These are phyloP conservation scores for Benitochromis conjunctus DNA, from an alignment of 2,113 vertebrate species.

Conservation along the genomic window DNA sequence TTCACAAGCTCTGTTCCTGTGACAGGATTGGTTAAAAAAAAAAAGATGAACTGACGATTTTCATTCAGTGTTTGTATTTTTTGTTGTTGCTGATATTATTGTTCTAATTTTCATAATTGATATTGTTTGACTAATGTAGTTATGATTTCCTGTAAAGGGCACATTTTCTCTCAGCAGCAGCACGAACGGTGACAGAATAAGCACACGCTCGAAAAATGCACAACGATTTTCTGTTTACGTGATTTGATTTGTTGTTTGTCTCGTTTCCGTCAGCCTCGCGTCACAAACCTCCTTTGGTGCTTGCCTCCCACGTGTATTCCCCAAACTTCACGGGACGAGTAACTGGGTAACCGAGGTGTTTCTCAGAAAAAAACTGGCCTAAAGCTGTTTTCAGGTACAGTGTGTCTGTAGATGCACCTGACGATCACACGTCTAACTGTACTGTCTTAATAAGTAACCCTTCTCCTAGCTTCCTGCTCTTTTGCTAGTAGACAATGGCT, in stretches of 20 bases:
- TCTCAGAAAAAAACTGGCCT: not conserved
- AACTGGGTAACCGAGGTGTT: not conserved
- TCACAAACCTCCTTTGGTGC: slow-evolving; percentile 47
- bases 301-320: slow-evolving; percentile 10
- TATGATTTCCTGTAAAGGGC: slow-evolving; percentile 75
- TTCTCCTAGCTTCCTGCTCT: not conserved
- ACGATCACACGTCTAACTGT: not conserved
- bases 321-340: not conserved
- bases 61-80: slow-evolving; percentile 67
- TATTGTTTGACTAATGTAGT: slow-evolving; percentile 69
- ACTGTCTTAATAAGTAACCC: slow-evolving; percentile 26
- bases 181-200: slow-evolving; percentile 67
- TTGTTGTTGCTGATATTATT: slow-evolving; percentile 66
- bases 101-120: slow-evolving; percentile 70
- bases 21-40: slow-evolving; percentile 6
- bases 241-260: slow-evolving; percentile 61
- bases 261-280: slow-evolving; percentile 37
- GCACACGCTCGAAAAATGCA: slow-evolving; percentile 74
- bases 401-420: slow-evolving; percentile 11
- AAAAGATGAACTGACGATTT: slow-evolving; percentile 63
- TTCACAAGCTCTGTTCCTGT: slow-evolving; percentile 55
- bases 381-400: slow-evolving; percentile 11
- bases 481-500: slow-evolving; percentile 12
- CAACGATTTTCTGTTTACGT: slow-evolving; percentile 77
- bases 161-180: slow-evolving; percentile 73